Evolutionary conservation across 2,113 vertebrate genomes (phyloP), one percentile per base, ranked within the genome.

Genomic region (Zeus faber): DNA sequence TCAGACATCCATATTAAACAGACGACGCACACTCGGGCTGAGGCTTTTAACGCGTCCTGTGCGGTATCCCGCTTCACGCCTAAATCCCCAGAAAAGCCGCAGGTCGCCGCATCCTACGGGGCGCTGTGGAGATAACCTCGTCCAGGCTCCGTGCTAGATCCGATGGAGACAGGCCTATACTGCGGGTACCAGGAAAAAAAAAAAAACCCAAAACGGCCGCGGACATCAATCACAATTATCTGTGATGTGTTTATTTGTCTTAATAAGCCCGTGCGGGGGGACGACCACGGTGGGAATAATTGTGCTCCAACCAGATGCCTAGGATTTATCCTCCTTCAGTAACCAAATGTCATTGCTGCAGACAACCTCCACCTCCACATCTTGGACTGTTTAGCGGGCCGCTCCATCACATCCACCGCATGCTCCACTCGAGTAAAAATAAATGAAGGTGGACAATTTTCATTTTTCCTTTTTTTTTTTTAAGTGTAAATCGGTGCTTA

Each of bases 271-370:
- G 8, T 33, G 13, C 9, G 5, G 2, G 8, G 31, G 56, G n/a
- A n/a, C n/a, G n/a, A n/a, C n/a, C n/a, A n/a, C n/a, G n/a, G n/a
- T n/a, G n/a, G n/a, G n/a, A n/a, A n/a, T n/a, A n/a, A n/a, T n/a
- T n/a, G n/a, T n/a, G n/a, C n/a, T n/a, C n/a, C n/a, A n/a, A n/a
- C n/a, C n/a, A n/a, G n/a, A n/a, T n/a, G n/a, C n/a, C n/a, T 6
- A 6, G 27, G 14, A 21, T 18, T 7, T 45, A 35, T 51, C 62
- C 53, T 65, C 39, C 49, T 41, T 40, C 22, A 20, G 44, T 26
- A n/a, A 44, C 58, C 33, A 63, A 62, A 76, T 80, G 78, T 73
- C 76, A 68, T 49, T 69, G 65, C 77, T 65, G 78, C 80, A 69
- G 62, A 26, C 72, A 68, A 47, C 73, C 79, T 58, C n/a, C n/a